Evolutionary conservation across 2,113 vertebrate species (phyloP), one percentile per base, ranked within the genome.

Genomic region (Barbus barbus): DNA sequence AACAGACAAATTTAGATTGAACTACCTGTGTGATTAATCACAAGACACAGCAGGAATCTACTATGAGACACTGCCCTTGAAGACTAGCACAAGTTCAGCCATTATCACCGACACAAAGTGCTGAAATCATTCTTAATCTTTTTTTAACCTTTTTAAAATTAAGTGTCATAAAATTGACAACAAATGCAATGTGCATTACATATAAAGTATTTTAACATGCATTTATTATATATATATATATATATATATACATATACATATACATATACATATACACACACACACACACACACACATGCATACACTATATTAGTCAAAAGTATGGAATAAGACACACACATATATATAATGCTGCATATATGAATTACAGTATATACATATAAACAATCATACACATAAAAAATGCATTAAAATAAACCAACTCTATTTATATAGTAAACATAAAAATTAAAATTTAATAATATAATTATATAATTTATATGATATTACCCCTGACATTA

Each of bases 11-110:
- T 82, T 75, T 81, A 82, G 79, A 81, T 86, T 44, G 77, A 78
- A 31, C 18, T 24, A 9, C 56, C 48, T n/a, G 4, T 77, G 56
- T 77, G 61, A 85, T 91, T 92, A 93, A 92, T 92, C 91, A 88
- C 86, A 90, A 88, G 89, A 91, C 85, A 86, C 87, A 88, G 89
- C 83, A 36, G 75, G n/a, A 58, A 22, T 26, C 31, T 22, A 56
- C 20, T 56, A 56, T 3, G 65, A 71, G 13, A 58, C 24, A 20
- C 33, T 26, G 51, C 48, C 72, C 38, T 46, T 28, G 72, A 60
- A 78, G 28, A 44, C 13, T 9, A 26, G 36, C 31, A 76, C 8
- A 61, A 61, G 33, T 60, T 18, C 22, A n/a, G 7, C 9, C 20
- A 53, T 28, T 56, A 14, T 46, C n/a, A 16, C 22, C 48, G 44